These are phyloP conservation scores for Pollimyrus isidori DNA, from an alignment of 2,113 vertebrate species.

Conservation along the genomic window DNA sequence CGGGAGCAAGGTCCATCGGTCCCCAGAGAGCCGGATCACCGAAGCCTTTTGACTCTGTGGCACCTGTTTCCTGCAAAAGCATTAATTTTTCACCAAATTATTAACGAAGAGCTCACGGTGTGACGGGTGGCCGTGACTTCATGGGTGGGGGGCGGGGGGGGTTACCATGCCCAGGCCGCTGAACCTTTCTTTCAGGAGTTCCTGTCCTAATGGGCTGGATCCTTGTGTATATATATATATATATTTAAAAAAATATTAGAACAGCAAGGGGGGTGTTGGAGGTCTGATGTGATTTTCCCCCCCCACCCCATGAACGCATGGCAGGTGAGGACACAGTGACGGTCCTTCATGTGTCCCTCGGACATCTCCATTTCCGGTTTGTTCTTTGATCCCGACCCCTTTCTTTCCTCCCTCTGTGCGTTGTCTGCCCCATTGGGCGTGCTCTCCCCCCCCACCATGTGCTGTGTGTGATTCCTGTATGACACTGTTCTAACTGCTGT, in stretches of 20 bases:
- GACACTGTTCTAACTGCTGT: not conserved
- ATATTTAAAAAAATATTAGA: no score
- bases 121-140: constrained; percentile 52
- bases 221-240: no score
- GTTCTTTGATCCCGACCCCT: not conserved
- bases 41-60: constrained; percentile 50
- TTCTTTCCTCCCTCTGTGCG: not conserved
- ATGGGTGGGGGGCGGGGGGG: not conserved
- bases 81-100: constrained; percentile 64
- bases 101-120: constrained; percentile 55
- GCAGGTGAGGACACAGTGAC: not conserved
- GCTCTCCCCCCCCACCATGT: not conserved
- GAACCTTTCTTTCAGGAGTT: no score
- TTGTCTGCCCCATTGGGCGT: not conserved
- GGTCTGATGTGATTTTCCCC: not conserved
- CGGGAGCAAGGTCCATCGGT: not conserved
- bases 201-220: no score
- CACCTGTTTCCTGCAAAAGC: constrained; percentile 58
- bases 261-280: no score
- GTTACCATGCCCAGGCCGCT: no score
- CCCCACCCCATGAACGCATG: not conserved
- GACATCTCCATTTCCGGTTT: not conserved
- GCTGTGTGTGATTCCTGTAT: not conserved
- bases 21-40: constrained; percentile 9
- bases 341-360: not conserved